Percentiles rank a stretch among this genome's conserved stretches.
These are phyloP conservation scores for Colinus virginianus DNA, from an alignment of 2,113 vertebrate genomes.

Conservation along the genomic window DNA sequence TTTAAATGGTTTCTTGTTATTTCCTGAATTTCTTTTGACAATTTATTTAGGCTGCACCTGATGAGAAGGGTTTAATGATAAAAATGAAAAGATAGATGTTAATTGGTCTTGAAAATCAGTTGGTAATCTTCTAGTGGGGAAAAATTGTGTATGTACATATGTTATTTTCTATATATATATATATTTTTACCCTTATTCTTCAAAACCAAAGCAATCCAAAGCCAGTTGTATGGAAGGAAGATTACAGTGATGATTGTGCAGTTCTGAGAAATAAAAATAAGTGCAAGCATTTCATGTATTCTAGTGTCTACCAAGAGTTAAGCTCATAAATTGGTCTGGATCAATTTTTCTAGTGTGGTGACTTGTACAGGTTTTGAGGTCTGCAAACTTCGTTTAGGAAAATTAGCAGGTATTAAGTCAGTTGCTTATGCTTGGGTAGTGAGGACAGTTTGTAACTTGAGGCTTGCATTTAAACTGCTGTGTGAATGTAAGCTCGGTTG, in stretches of 20 bases:
- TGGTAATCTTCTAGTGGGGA: background rate
- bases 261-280: background rate
- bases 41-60: background rate
- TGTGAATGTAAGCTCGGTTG: background rate
- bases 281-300: background rate
- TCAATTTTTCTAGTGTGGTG: background rate
- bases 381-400: background rate
- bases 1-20: background rate
- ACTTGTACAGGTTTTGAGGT: background rate
- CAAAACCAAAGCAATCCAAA: background rate
- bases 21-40: background rate
- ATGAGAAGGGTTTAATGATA: background rate
- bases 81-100: background rate
- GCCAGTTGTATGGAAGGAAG: background rate
- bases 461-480: background rate
- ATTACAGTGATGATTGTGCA: background rate
- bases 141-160: background rate
- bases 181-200: background rate
- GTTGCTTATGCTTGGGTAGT: background rate
- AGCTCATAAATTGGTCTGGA: background rate
- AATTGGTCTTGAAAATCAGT: background rate
- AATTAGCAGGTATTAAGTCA: background rate
- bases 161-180: too few species aligned
- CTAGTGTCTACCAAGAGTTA: background rate
- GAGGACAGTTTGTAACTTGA: background rate